Evolutionary conservation across 2,113 vertebrate species (phyloP).

Genomic region (Alectura lathami): DNA sequence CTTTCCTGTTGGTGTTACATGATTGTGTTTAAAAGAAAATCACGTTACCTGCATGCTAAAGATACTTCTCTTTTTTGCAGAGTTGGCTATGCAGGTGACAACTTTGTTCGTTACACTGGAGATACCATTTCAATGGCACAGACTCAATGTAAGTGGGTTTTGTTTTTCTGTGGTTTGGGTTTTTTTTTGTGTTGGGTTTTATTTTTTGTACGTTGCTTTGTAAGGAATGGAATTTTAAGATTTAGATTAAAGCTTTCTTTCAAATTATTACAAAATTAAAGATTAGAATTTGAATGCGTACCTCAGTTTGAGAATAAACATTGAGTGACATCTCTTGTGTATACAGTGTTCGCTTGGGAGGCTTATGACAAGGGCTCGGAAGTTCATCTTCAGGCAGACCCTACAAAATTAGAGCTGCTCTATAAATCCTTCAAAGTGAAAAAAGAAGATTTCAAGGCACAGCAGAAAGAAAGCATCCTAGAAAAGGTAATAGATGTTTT

Average conservation of each 20-base stretch:
- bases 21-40: not conserved
- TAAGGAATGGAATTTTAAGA: not conserved
- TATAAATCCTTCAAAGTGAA: constrained; percentile 97
- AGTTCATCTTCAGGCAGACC: constrained; percentile 97
- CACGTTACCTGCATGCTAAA: not conserved
- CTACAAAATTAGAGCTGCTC: constrained; percentile 94
- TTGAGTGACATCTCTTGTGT: constrained; percentile 5
- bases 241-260: not conserved
- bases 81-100: constrained; percentile 96
- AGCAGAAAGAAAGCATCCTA: constrained; percentile 93
- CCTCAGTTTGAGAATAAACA: not conserved
- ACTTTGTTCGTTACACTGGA: constrained; percentile 92
- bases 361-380: constrained; percentile 98
- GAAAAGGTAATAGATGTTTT: constrained; percentile 83
- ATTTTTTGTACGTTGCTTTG: not conserved
- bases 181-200: too few relatives aligned
- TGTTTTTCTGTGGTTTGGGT: not conserved
- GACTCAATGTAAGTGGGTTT: constrained; percentile 89
- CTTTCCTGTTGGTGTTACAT: not conserved
- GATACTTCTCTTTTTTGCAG: constrained; percentile 67
- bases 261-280: not conserved
- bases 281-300: not conserved
- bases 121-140: constrained; percentile 96
- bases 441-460: constrained; percentile 95
- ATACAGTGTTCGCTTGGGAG: constrained; percentile 96